Evolutionary conservation across 2,113 vertebrate species (phyloP).

Genomic region (Anhinga rufa): DNA sequence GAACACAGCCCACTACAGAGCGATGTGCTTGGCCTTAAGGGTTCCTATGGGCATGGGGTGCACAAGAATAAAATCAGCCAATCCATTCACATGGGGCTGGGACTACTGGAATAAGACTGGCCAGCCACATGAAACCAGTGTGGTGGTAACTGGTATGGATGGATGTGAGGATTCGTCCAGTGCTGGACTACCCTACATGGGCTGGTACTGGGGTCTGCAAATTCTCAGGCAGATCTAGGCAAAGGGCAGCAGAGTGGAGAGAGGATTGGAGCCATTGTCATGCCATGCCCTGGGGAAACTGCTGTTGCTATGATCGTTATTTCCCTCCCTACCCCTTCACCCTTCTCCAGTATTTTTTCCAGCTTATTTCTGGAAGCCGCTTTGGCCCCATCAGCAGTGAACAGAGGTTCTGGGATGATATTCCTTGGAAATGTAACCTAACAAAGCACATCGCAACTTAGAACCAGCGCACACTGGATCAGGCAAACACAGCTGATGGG

Average conservation of each 20-base stretch:
- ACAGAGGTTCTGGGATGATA: neutral
- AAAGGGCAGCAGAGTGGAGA: neutral
- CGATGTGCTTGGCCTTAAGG: neutral
- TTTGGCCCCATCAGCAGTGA: neutral
- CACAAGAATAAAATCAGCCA: neutral
- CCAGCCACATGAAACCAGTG: neutral
- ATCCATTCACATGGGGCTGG: neutral
- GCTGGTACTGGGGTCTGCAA: neutral
- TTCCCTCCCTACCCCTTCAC: neutral
- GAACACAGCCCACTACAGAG: neutral
- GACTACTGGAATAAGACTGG: neutral
- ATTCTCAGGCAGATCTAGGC: neutral
- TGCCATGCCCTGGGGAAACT: neutral
- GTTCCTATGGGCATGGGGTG: neutral
- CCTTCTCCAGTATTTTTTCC: neutral
- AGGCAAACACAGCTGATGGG: neutral
- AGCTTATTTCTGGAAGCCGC: neutral
- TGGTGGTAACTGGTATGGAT: neutral
- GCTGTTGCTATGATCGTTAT: neutral
- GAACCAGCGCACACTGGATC: neutral
- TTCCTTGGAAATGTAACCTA: neutral
- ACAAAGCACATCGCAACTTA: neutral
- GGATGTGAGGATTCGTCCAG: neutral
- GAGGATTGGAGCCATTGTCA: neutral
- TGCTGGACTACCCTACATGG: neutral